Conservation (phyloP, 2,797 vertebrate genomes). For the Manis crassicaudata region DNA sequence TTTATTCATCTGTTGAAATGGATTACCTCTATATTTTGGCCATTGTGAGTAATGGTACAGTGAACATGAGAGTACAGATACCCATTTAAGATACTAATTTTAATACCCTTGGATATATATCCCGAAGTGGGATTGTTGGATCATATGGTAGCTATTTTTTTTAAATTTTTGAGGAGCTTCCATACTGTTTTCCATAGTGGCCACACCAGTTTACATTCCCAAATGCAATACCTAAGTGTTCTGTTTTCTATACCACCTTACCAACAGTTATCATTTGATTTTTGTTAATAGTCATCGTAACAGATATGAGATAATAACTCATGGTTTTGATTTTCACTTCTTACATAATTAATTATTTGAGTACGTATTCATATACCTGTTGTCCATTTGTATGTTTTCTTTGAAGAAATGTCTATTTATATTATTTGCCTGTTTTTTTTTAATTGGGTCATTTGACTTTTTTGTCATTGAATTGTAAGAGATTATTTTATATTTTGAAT, state of each 20-base stretch:
- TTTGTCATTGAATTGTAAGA: background rate
- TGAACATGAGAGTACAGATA: background rate
- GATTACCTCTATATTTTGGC: background rate
- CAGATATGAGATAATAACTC: background rate
- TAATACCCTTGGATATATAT: background rate
- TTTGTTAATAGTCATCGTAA: background rate
- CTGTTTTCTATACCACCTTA: too few species aligned
- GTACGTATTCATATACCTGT: background rate
- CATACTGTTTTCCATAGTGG: background rate
- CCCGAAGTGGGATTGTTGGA: background rate
- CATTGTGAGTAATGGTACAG: background rate
- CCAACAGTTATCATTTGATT: background rate
- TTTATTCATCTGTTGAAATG: background rate
- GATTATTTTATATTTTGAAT: background rate
- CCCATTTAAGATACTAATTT: background rate
- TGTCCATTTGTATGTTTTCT: background rate
- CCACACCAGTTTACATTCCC: background rate
- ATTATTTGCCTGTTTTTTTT: background rate
- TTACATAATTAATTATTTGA: background rate
- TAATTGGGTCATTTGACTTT: background rate
- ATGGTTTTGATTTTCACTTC: background rate
- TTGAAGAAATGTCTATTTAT: background rate
- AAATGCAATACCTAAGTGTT: background rate
- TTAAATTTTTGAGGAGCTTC: background rate
- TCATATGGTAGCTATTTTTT: background rate